Evolutionary conservation across 2,888 invertebrate species (phyloP).

Genomic region (Drosophila antonietae): DNA sequence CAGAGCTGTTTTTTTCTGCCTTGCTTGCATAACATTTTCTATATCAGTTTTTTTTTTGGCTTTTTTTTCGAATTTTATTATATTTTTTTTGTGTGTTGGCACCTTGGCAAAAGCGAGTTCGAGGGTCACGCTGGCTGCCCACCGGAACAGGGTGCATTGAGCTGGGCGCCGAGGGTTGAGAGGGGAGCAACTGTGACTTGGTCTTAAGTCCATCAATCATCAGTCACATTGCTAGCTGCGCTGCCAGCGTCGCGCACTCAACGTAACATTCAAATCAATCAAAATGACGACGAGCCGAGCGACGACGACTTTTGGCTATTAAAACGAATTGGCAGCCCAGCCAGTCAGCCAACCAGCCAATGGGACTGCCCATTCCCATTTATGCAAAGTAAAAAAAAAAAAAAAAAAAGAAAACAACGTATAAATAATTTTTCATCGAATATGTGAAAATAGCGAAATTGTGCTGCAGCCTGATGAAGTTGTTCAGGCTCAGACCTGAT

Average conservation of each 20-base stretch:
- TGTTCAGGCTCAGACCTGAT: conserved; percentile 34
- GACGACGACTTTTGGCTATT: conserved; percentile 60
- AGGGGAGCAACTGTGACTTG: conserved; percentile 40
- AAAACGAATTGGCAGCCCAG: conserved; percentile 54
- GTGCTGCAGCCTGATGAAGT: conserved; percentile 67
- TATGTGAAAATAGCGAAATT: conserved; percentile 54
- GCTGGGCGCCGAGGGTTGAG: conserved; percentile 9
- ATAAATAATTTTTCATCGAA: conserved; percentile 74
- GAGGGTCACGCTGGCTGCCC: conserved; percentile 54
- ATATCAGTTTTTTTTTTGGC: conserved; percentile 7
- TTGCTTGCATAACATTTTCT: conserved; percentile 47
- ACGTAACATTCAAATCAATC: conserved; percentile 83
- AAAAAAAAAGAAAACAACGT: conserved; percentile 16
- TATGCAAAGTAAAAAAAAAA: conserved; percentile 59
- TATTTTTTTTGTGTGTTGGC: conserved; percentile 18
- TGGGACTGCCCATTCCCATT: conserved; percentile 32
- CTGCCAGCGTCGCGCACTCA: conserved; percentile 67
- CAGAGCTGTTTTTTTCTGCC: conserved; percentile 28
- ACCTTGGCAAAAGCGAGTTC: conserved; percentile 42
- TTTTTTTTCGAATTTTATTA: conserved; percentile 11
- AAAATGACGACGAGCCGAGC: conserved; percentile 54
- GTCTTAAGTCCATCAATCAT: conserved; percentile 75
- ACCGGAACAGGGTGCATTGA: conserved; percentile 25
- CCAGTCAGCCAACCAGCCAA: conserved; percentile 36
- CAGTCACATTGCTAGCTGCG: conserved; percentile 68